Percentiles rank a stretch among this genome's conserved stretches.
phyloP scores from a whole-genome alignment of 1,140 invertebrate genomes.

The Battus philenor region DNA sequence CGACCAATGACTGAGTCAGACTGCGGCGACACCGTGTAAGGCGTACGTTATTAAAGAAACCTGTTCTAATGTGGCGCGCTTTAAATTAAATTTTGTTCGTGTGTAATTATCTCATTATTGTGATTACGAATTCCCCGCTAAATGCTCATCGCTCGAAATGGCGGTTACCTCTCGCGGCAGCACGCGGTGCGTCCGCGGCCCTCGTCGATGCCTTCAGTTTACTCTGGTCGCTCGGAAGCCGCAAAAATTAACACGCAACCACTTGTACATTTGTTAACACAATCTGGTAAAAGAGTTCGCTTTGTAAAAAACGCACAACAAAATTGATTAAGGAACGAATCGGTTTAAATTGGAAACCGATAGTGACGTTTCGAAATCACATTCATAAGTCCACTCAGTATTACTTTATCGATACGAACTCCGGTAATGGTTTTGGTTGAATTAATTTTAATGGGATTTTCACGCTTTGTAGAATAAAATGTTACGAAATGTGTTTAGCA shows the following conservation, averaged over 20 bases:
- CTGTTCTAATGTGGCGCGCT: conserved; percentile 74
- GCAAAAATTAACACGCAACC: conserved; percentile 45
- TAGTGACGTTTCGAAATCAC: conserved; percentile 74
- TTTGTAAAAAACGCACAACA: conserved; percentile 62
- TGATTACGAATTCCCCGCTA: conserved; percentile 73
- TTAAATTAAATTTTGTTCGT: conserved; percentile 76
- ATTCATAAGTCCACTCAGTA: conserved; percentile 70
- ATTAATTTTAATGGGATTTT: conserved; percentile 75
- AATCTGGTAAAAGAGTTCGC: conserved; percentile 47
- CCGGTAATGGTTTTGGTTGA: conserved; percentile 70
- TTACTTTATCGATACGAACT: conserved; percentile 72
- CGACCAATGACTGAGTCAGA: conserved; percentile 68
- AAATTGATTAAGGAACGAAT: conserved; percentile 75
- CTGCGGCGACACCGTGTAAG: conserved; percentile 71
- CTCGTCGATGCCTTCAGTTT: conserved; percentile 16
- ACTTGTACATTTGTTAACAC: conserved; percentile 51
- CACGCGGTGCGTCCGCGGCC: conserved; percentile 26
- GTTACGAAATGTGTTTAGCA: conserved; percentile 66
- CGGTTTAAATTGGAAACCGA: conserved; percentile 74
- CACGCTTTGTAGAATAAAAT: conserved; percentile 70
- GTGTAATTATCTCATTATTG: conserved; percentile 75
- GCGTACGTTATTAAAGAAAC: conserved; percentile 76
- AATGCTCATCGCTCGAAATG: conserved; percentile 66
- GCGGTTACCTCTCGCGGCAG: conserved; percentile 46
- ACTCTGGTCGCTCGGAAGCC: conserved; percentile 25